A percentile compares a stretch with the other conserved stretches of the same genome.
phyloP scores from a whole-genome alignment of 2,797 vertebrate species.

The Gallinago nigripennis region DNA sequence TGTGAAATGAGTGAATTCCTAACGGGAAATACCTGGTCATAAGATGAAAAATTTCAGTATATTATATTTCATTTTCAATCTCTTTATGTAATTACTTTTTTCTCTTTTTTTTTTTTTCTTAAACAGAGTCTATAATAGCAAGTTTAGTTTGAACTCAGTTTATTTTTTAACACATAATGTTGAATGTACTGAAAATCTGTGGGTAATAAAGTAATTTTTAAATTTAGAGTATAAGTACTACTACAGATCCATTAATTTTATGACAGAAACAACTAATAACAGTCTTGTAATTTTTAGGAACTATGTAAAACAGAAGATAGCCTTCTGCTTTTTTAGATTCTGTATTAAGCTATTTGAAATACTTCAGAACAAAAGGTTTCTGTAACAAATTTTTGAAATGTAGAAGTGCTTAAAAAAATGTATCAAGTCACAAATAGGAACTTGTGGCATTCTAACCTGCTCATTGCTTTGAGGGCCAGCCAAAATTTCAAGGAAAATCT shows the following conservation, averaged over 20 bases:
- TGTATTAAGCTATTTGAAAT: neutral
- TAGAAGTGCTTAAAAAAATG: neutral
- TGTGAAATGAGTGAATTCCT: neutral
- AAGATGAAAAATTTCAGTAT: neutral
- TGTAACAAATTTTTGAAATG: neutral
- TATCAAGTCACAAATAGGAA: neutral
- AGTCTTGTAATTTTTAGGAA: neutral
- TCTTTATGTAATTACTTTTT: neutral
- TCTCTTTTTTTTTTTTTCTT: neutral
- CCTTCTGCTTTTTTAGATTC: neutral
- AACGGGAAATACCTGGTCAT: neutral
- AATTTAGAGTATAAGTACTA: neutral
- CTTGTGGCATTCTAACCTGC: neutral
- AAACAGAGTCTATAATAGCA: neutral
- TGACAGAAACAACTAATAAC: neutral
- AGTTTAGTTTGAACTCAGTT: neutral
- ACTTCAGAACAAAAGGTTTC: neutral
- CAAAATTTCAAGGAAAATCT: neutral
- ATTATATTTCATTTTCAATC: neutral
- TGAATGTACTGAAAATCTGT: neutral
- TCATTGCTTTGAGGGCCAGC: neutral
- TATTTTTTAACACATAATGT: neutral
- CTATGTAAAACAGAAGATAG: neutral
- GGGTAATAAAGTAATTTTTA: neutral
- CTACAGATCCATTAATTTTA: slow-evolving; percentile 24